Evolutionary conservation across 1,140 invertebrate species (phyloP), one percentile per base, ranked within the genome.

Genomic region (Plutomurus gul): DNA sequence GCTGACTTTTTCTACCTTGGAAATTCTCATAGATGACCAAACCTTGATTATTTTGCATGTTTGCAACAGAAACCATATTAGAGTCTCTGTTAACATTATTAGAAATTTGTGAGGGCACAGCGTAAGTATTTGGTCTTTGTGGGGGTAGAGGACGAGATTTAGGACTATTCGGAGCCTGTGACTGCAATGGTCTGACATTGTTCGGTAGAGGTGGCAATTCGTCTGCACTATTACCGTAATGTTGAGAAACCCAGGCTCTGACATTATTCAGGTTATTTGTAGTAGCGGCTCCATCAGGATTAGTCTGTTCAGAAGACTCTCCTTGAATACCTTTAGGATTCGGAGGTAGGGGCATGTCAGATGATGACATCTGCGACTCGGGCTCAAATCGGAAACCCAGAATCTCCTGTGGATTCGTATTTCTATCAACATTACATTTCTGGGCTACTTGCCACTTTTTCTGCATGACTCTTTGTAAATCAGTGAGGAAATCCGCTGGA

Each of bases 381-480:
- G 60, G 85, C 79, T 77, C 87, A 85, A 81, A 25, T 27, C 95
- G 87, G 84, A 97, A 96, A 1, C 95, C 95, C 0, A 97, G 89
- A 0, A 97, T 94, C 85, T 96, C 94, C 85, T 96, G 94, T 0
- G 95, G 94, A 20, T 93, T 95, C 0, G 93, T 94, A 11, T 92
- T 91, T 18, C 91, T 90, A 85, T 96, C 94, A 1, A 92, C 85
- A 86, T 95, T 94, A 85, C 95, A 96, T 84, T 96, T 96, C 82
- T 97, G 94, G 0, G 94, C 94, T 1, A 95, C 94, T 85, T 96
- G 94, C 95, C 95, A 96, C 84, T 97, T 97, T 82, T 96, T 96
- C 65, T 93, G 90, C 93, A 96, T 96, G 0, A 96, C 95, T 56
- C 94, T 88, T 83, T 96, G 94, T 7, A 96, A 87, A 86, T 96